Conservation (phyloP, 2,113 vertebrate genomes). For the Pseudorasbora parva region DNA sequence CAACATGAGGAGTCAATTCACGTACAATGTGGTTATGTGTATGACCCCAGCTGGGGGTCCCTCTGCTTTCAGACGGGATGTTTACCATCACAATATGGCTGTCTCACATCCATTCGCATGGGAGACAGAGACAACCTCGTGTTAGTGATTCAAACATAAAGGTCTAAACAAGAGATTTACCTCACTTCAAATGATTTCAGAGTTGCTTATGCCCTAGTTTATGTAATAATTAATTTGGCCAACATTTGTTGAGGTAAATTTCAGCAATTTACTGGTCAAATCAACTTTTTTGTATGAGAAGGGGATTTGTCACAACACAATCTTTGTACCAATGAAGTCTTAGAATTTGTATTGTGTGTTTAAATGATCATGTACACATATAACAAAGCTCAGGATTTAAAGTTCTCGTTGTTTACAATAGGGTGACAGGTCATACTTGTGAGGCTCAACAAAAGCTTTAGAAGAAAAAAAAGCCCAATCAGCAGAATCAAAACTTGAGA, state of each 20-base stretch:
- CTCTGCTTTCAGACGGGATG: conserved; percentile 62
- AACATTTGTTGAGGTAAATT: conserved; percentile 3
- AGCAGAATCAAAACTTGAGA: not conserved
- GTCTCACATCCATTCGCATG: conserved; percentile 62
- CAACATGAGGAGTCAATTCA: conserved; percentile 74
- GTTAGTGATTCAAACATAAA: conserved; percentile 66
- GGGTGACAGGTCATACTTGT: not conserved
- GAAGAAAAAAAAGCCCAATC: not conserved
- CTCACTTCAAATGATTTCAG: not conserved
- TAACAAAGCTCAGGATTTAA: not conserved
- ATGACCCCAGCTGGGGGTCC: conserved; percentile 66
- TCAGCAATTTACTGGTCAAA: not conserved
- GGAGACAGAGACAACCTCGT: conserved; percentile 62
- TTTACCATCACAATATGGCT: conserved; percentile 78
- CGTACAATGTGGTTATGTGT: conserved; percentile 67
- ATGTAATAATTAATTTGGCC: not conserved
- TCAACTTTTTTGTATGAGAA: not conserved
- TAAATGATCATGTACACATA: conserved; percentile 15
- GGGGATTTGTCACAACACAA: not conserved
- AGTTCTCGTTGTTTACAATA: not conserved
- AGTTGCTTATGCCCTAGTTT: not conserved
- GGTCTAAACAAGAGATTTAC: conserved; percentile 18
- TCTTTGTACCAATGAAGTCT: not conserved
- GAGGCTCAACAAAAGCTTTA: not conserved
- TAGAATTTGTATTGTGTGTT: not conserved